Base-by-base conservation (phyloP, 2,888 invertebrate species). In the Callimorpha dominula region DNA sequence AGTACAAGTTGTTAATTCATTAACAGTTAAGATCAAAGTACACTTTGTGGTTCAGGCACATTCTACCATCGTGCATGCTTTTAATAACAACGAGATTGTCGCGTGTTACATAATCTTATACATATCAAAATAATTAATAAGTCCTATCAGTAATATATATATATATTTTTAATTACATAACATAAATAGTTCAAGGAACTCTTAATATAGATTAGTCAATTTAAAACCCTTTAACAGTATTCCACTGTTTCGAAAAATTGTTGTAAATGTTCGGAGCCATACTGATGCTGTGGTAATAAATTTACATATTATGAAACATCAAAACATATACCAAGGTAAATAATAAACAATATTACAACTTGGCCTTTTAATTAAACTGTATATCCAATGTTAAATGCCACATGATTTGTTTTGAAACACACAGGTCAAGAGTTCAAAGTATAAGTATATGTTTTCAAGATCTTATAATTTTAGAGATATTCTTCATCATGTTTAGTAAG, bases 341-440 rank as follows among this genome's bases (percentile, higher is more conserved):
- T 60, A 14, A 14, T 31, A 60, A 14, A 31, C 20, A 60, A 5
- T 20, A 11, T 60, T 20, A 60, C 14, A 0, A 31, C 31, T 20
- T 60, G 31, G 20, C 20, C 73, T 73, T 75, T 78, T 80, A 81
- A 74, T 66, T 76, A 73, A 80, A 76, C 20, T 60, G 12, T 31
- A 60, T 60, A 60, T 14, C 60, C 31, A 60, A 60, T 49, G 17
- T 20, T 50, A 52, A 15, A 54, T 65, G 63, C 60, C 4, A 17
- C 65, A 20, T 72, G 52, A 60, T 31, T 60, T 60, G 31, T 60
- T 60, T 60, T 31, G 60, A 31, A 60, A 60, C 60, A 60, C 60
- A 60, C 60, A 31, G 31, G 60, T 60, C 60, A 60, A 31, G 60
- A 60, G 60, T 60, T 60, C 60, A 60, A 31, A 57, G 8, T 57